Evolutionary conservation across 1,140 invertebrate genomes (phyloP).

Genomic region (Trissolcus basalis): DNA sequence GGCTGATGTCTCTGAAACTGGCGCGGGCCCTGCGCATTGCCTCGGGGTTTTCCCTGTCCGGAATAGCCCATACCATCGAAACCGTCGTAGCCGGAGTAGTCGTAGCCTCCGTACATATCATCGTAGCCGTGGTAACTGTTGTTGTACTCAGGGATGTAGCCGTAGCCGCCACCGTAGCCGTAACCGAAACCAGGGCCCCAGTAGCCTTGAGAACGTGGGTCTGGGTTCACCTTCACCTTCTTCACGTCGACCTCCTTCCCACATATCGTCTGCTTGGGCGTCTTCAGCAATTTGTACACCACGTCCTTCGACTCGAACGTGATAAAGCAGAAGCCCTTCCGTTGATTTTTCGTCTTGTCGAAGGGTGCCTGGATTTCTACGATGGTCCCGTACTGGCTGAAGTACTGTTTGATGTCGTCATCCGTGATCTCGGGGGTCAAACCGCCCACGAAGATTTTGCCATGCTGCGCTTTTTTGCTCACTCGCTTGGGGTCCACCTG

Average conservation of each 20-base stretch:
- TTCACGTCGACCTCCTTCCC: constrained; percentile 80
- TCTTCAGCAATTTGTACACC: constrained; percentile 80
- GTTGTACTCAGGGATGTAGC: constrained; percentile 73
- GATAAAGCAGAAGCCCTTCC: constrained; percentile 82
- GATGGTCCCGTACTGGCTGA: constrained; percentile 80
- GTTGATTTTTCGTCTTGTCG: constrained; percentile 82
- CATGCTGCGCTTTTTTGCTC: constrained; percentile 78
- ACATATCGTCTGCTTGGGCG: constrained; percentile 80
- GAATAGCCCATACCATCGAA: constrained; percentile 72
- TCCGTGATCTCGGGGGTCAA: constrained; percentile 81
- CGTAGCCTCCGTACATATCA: constrained; percentile 71
- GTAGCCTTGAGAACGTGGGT: constrained; percentile 71
- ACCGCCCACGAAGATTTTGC: constrained; percentile 84
- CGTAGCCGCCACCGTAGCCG: constrained; percentile 74
- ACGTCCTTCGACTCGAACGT: constrained; percentile 81
- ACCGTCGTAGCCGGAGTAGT: constrained; percentile 70
- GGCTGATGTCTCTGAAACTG: constrained; percentile 77
- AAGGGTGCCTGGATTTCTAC: constrained; percentile 83
- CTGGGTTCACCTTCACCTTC: constrained; percentile 76
- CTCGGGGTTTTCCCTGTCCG: constrained; percentile 70
- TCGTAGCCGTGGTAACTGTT: constrained; percentile 74
- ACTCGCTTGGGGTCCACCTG: constrained; percentile 81
- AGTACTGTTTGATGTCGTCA: constrained; percentile 80
- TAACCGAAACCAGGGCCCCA: constrained; percentile 74
- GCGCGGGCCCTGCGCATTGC: constrained; percentile 72